Percentiles rank a stretch among this genome's conserved stretches.
Evolutionary conservation across 2,797 vertebrate genomes (phyloP).

Genomic region (Lerista edwardsae): DNA sequence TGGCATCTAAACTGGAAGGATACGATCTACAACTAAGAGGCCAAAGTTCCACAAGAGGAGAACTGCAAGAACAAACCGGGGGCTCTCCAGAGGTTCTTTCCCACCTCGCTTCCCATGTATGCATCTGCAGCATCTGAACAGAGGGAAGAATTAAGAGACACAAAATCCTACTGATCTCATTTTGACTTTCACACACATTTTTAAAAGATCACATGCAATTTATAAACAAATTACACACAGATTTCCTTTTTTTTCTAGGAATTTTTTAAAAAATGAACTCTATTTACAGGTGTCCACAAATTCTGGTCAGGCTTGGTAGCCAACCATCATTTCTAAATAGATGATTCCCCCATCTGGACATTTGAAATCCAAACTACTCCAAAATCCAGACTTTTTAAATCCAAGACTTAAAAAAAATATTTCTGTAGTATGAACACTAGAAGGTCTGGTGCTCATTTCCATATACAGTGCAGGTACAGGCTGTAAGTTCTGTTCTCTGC

Average conservation of each 20-base stretch:
- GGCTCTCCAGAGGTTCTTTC: slow-evolving; percentile 82
- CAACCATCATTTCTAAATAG: not conserved
- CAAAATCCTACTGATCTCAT: not conserved
- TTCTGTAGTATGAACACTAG: too few species aligned
- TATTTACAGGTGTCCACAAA: not conserved
- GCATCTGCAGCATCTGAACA: slow-evolving; percentile 87
- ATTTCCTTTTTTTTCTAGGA: not conserved
- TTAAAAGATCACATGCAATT: not conserved
- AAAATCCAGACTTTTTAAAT: too few species aligned
- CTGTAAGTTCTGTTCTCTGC: too few species aligned
- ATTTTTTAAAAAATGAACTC: too few species aligned
- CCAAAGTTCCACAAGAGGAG: slow-evolving; percentile 96
- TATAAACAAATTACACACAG: not conserved
- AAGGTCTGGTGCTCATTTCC: too few species aligned
- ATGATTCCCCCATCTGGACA: too few species aligned
- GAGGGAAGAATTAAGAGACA: slow-evolving; percentile 34
- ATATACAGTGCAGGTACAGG: too few species aligned
- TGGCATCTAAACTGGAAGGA: slow-evolving; percentile 76
- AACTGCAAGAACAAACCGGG: slow-evolving; percentile 85
- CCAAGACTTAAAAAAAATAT: too few species aligned
- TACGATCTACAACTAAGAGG: slow-evolving; percentile 94
- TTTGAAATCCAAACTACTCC: too few species aligned
- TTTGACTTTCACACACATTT: not conserved
- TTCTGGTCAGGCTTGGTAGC: not conserved
- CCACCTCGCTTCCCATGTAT: slow-evolving; percentile 78